phyloP scores from a whole-genome alignment of 2,113 vertebrate genomes.

The Platysternon megacephalum region DNA sequence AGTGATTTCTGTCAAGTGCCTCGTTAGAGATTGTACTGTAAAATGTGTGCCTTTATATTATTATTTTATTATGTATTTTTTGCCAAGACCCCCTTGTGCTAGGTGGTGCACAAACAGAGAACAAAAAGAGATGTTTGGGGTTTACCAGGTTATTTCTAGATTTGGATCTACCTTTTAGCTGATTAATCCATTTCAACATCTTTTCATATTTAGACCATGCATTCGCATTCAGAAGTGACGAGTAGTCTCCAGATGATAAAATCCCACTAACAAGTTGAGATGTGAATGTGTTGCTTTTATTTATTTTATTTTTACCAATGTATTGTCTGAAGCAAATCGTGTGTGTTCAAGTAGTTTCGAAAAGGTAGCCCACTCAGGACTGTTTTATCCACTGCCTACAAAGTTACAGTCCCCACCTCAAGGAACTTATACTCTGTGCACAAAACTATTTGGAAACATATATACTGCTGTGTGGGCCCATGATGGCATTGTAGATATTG shows the following conservation, averaged over 20 bases:
- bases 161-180: slow-evolving; percentile 6
- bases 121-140: background rate
- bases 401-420: background rate
- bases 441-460: background rate
- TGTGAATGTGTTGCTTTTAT: background rate
- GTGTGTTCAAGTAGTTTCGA: rapidly evolving
- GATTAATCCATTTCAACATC: background rate
- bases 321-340: background rate
- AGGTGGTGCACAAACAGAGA: background rate
- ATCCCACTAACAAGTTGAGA: rapidly evolving
- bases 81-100: background rate
- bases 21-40: slow-evolving; percentile 63
- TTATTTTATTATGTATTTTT: background rate
- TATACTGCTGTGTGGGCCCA: background rate
- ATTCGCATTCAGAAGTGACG: background rate
- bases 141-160: slow-evolving; percentile 36
- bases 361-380: background rate
- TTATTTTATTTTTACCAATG: background rate
- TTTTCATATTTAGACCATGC: background rate
- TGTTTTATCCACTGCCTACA: background rate
- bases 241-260: background rate
- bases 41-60: slow-evolving; percentile 30
- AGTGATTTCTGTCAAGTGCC: slow-evolving; percentile 36
- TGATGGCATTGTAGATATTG: background rate
- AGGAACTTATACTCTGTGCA: background rate